Evolutionary conservation across 53 echinoderm and acorn worm genomes (phyloP).

Genomic region (Pentamera pediparva): DNA sequence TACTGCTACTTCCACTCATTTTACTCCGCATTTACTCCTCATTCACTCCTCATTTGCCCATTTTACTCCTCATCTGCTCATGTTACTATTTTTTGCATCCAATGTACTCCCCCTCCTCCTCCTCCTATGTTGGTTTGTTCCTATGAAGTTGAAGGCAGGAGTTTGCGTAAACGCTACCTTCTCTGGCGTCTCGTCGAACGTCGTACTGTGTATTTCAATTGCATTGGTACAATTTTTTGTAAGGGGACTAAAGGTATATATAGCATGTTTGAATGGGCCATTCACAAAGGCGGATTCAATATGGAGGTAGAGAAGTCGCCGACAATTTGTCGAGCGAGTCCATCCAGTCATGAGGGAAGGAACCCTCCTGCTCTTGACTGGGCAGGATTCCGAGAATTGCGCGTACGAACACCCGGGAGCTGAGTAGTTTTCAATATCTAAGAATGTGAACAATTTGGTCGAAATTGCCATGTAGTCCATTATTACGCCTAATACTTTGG

Average conservation of each 20-base stretch:
- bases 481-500: conserved; percentile 13
- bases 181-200: background rate
- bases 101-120: no score
- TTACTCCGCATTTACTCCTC: no score
- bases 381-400: conserved; percentile 41
- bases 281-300: conserved; percentile 3
- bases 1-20: conserved; percentile 9
- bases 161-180: background rate
- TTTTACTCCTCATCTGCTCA: no score
- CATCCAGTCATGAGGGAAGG: conserved; percentile 46
- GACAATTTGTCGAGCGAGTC: conserved; percentile 30
- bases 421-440: conserved; percentile 38
- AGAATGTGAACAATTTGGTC: background rate
- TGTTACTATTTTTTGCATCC: conserved; percentile 6
- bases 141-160: no score
- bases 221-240: no score
- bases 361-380: conserved; percentile 14
- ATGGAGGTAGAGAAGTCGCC: conserved; percentile 3
- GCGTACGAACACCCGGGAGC: conserved; percentile 30
- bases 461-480: conserved; percentile 24
- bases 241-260: no score
- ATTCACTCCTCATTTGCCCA: no score
- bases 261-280: background rate
- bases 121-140: no score
- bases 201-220: background rate